Evolutionary conservation across 2,888 invertebrate species (phyloP), one percentile per base, ranked within the genome.

Genomic region (Nemotelus nigrinus): DNA sequence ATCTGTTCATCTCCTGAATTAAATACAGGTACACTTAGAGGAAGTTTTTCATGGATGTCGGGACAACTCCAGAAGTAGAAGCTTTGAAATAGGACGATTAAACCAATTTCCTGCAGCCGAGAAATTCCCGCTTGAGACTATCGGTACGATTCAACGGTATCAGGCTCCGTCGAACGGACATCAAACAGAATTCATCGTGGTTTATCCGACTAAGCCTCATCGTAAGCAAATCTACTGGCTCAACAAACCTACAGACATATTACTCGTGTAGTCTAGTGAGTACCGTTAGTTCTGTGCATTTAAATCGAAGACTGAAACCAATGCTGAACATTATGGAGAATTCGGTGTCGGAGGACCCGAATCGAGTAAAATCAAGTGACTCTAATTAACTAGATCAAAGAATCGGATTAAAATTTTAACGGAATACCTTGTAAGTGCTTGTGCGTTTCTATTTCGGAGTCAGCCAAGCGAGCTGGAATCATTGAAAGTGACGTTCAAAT

Each of bases 381-480:
- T 60, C 63, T 74, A 63, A 74, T 57, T 74, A 74, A 74, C 39
- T 47, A 48, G 63, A 63, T 74, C 74, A 63, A 74, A 74, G 74
- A 63, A 74, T 74, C 63, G 50, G 60, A 74, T 74, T 74, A 74
- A 74, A 60, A 63, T 74, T 74, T 74, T 63, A 74, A 48, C 60
- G 74, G 41, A 44, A 55, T 48, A 8, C 50, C 44, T 58, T 74
- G 74, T 63, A 41, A 50, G 60, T 41, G 74, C 50, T 44, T 48
- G 63, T 50, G 43, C n/a, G 48, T 74, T 60, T 60, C 74, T 48
- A 74, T 74, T 47, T 60, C 39, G 41, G 63, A 74, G 41, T 60
- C 48, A 48, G 60, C 63, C 39, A 48, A 74, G 60, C 63, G 74
- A 50, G 60, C 63, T 57, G 71, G 71, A 57, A 25, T 25, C 25